Evolutionary conservation across 2,797 vertebrate species (phyloP).

Genomic region (Platalea minor): DNA sequence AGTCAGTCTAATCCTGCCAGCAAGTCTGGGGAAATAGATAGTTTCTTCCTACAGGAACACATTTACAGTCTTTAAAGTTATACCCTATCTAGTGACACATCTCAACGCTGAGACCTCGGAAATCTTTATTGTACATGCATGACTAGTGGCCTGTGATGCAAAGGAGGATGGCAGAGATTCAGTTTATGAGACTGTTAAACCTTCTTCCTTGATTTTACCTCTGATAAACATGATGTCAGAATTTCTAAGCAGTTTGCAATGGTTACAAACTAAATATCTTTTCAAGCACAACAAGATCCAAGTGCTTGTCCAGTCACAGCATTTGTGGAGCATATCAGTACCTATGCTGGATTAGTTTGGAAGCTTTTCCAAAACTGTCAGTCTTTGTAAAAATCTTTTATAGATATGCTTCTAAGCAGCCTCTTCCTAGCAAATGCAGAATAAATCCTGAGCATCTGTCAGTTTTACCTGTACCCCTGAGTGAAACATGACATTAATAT

Average conservation of each 20-base stretch:
- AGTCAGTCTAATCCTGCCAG: constrained; percentile 3
- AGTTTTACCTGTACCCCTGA: not conserved
- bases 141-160: not conserved
- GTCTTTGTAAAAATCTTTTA: not conserved
- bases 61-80: not conserved
- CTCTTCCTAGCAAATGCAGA: not conserved
- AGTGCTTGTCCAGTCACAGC: not conserved
- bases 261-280: not conserved
- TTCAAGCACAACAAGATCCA: not conserved
- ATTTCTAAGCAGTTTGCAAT: not conserved
- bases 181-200: not conserved
- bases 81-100: not conserved
- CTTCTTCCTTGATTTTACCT: not conserved
- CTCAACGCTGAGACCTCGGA: not conserved
- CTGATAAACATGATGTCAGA: not conserved
- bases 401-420: not conserved
- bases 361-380: not conserved
- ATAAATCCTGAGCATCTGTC: not conserved
- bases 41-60: not conserved
- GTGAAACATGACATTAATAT: not conserved
- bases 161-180: not conserved
- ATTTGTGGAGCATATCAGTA: not conserved
- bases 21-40: not conserved
- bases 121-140: not conserved
- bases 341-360: not conserved